A percentile compares a stretch with the other conserved stretches of the same genome.
Evolutionary conservation across 2,888 invertebrate species (phyloP).

Genomic region (Latrodectus elegans): DNA sequence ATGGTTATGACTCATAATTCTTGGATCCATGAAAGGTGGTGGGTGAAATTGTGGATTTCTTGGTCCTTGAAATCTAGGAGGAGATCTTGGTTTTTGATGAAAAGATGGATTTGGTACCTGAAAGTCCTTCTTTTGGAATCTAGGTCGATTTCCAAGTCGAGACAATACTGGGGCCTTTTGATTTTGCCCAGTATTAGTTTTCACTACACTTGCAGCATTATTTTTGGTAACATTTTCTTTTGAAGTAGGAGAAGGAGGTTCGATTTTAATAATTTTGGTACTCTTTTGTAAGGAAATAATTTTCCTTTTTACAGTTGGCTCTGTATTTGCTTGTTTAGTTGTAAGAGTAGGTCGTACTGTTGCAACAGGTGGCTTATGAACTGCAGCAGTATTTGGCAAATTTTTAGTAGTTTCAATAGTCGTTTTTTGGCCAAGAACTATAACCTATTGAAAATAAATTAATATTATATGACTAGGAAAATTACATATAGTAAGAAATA

Average conservation of each 20-base stretch:
- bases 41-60: conserved; percentile 31
- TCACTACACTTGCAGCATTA: background rate
- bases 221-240: background rate
- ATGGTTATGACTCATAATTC: conserved; percentile 22
- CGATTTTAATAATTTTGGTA: background rate
- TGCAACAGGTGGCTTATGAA: too few relatives aligned
- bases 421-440: background rate
- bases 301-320: background rate
- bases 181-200: background rate
- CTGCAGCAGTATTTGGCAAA: too few relatives aligned
- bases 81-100: background rate
- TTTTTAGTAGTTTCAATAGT: background rate
- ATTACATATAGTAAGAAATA: too few relatives aligned
- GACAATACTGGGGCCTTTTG: conserved; percentile 13
- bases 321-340: background rate
- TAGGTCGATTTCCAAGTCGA: conserved; percentile 3
- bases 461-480: too few relatives aligned
- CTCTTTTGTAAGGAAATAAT: background rate
- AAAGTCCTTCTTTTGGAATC: conserved; percentile 9
- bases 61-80: conserved; percentile 22
- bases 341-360: too few relatives aligned
- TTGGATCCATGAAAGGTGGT: conserved; percentile 27
- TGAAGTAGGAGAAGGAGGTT: background rate
- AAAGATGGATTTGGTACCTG: background rate
- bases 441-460: too few relatives aligned